These are phyloP conservation scores for Bostrychus sinensis DNA, from an alignment of 2,113 vertebrate genomes.

Conservation along the genomic window DNA sequence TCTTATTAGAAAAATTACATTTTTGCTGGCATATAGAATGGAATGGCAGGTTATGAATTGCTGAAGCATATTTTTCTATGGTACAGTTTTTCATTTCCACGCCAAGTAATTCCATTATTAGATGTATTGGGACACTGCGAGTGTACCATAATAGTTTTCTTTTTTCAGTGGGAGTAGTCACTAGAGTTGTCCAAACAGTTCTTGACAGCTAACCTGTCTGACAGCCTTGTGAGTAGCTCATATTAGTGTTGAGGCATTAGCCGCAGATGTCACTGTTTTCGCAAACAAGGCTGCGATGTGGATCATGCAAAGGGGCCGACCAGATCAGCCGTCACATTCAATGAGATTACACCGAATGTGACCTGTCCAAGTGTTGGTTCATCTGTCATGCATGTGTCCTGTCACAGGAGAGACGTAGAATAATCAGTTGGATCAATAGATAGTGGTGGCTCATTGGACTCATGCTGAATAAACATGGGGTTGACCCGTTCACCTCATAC, in stretches of 20 bases:
- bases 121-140: too few relatives aligned
- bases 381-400: constrained; percentile 72
- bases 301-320: constrained; percentile 57
- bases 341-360: constrained; percentile 66
- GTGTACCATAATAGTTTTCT: constrained; percentile 2
- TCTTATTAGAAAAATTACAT: too few relatives aligned
- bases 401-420: constrained; percentile 69
- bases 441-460: constrained; percentile 59
- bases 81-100: background rate
- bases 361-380: constrained; percentile 67
- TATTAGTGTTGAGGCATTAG: constrained; percentile 63
- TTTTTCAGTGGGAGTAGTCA: constrained; percentile 33
- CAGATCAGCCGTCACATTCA: constrained; percentile 64
- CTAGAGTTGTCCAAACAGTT: constrained; percentile 45
- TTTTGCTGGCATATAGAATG: too few relatives aligned
- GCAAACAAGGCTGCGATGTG: constrained; percentile 53
- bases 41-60: too few relatives aligned
- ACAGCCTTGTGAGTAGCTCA: constrained; percentile 58
- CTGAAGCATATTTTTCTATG: too few relatives aligned
- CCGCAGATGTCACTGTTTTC: constrained; percentile 55
- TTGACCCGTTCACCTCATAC: constrained; percentile 72
- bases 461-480: constrained; percentile 79
- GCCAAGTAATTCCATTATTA: background rate
- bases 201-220: constrained; percentile 53
- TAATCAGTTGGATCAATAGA: constrained; percentile 79